phyloP scores from a whole-genome alignment of 2,888 invertebrate species.

The Chalcis sispes region DNA sequence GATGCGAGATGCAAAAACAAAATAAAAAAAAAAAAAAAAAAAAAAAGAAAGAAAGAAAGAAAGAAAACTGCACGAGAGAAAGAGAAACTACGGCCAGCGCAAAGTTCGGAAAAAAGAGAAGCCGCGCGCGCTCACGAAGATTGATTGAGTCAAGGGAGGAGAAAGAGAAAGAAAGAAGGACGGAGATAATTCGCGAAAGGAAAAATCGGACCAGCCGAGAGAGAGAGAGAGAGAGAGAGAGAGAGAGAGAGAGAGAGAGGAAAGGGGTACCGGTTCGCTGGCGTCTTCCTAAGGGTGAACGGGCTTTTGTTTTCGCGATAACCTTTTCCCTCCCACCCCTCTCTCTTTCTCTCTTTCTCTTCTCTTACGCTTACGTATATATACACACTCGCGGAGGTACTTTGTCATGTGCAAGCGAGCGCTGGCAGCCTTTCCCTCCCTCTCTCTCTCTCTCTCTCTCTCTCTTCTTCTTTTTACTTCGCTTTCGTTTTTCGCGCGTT shows the following conservation, averaged over 20 bases:
- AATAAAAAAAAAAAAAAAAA: background rate
- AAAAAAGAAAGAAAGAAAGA: conserved; percentile 18
- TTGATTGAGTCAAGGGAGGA: conserved; percentile 40
- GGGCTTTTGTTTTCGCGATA: conserved; percentile 68
- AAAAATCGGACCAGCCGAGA: conserved; percentile 9
- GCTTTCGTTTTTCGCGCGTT: background rate
- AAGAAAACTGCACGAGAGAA: conserved; percentile 55
- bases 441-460: no score
- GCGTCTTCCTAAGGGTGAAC: background rate
- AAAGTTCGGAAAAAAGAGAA: conserved; percentile 62
- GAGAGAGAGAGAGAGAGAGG: conserved; percentile 71
- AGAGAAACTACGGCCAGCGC: conserved; percentile 48
- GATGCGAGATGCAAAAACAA: background rate
- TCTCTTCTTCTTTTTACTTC: conserved; percentile 26
- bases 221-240: conserved; percentile 58
- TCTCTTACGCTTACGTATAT: no score
- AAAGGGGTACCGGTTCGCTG: conserved; percentile 65
- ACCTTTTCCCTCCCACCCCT: background rate
- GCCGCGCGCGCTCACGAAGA: conserved; percentile 39
- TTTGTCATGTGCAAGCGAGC: conserved; percentile 27
- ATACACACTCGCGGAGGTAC: background rate
- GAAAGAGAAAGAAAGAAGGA: conserved; percentile 53
- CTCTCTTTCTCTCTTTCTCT: no score
- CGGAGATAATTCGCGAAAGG: conserved; percentile 22
- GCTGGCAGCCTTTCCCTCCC: no score